Percentiles rank a stretch among this genome's conserved stretches.
Conservation (phyloP, 1,140 invertebrate species). For the Ceratina calcarata region DNA sequence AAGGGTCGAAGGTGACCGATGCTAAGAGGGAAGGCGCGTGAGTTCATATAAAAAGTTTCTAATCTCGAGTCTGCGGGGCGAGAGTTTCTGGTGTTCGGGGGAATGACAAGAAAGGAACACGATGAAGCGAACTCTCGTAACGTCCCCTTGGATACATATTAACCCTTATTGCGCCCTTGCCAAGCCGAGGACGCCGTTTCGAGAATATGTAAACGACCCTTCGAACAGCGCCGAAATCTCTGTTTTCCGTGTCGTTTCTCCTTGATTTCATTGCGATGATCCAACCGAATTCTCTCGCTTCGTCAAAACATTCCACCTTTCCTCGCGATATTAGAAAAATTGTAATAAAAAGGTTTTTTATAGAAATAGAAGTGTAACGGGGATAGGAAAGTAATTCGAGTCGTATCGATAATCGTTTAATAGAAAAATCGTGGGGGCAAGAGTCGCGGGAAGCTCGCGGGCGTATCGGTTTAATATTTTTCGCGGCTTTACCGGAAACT, state of each 20-base stretch:
- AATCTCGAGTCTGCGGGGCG: slow-evolving; percentile 55
- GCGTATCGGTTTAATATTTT: slow-evolving; percentile 42
- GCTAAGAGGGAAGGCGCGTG: slow-evolving; percentile 39
- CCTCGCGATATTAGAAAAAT: not conserved
- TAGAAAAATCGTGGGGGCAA: slow-evolving; percentile 13
- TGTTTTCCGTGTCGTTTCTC: not conserved
- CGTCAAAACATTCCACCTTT: not conserved
- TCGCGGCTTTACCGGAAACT: slow-evolving; percentile 30
- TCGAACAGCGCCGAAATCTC: slow-evolving; percentile 25
- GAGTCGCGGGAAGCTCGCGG: not conserved
- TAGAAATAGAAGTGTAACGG: not conserved
- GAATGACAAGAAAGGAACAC: slow-evolving; percentile 17
- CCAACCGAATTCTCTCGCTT: not conserved
- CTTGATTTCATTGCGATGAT: not conserved
- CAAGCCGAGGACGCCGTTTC: slow-evolving; percentile 11
- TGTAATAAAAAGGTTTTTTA: not conserved
- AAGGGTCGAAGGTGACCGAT: slow-evolving; percentile 31
- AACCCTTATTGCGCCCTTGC: slow-evolving; percentile 47
- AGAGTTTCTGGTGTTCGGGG: slow-evolving; percentile 30
- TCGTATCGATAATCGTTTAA: not conserved
- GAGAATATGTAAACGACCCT: slow-evolving; percentile 46
- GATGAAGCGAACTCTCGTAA: slow-evolving; percentile 49
- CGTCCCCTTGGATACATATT: slow-evolving; percentile 57
- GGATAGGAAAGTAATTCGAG: not conserved
- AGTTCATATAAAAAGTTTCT: slow-evolving; percentile 63